Evolutionary conservation across 2,888 invertebrate species (phyloP).

Genomic region (Acanthococcus lagerstroemiae): DNA sequence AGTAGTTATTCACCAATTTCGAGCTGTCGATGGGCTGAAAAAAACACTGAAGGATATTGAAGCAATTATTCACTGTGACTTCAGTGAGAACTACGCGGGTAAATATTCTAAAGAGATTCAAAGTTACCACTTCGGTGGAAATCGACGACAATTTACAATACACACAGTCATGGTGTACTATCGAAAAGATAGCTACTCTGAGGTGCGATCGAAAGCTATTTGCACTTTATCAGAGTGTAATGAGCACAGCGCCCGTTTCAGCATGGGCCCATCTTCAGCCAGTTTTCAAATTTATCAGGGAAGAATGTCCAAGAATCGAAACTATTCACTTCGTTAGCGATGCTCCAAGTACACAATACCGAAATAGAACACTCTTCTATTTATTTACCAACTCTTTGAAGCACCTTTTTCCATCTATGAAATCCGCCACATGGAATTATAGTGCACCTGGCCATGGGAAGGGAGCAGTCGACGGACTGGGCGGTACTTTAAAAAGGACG

Average conservation of each 20-base stretch:
- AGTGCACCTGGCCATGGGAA: constrained; percentile 40
- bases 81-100: background rate
- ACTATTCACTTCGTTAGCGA: background rate
- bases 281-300: constrained; percentile 33
- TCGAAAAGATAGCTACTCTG: background rate
- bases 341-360: constrained; percentile 37
- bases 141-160: constrained; percentile 14
- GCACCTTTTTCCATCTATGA: background rate
- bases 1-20: background rate
- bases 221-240: constrained; percentile 40
- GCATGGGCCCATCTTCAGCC: constrained; percentile 42
- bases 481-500: constrained; percentile 38
- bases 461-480: constrained; percentile 40
- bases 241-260: constrained; percentile 40
- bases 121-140: constrained; percentile 20
- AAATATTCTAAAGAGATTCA: constrained; percentile 6
- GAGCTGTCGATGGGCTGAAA: background rate
- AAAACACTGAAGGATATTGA: background rate
- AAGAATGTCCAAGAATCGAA: background rate
- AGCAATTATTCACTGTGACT: background rate
- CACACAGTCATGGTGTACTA: constrained; percentile 21
- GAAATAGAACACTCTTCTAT: constrained; percentile 37
- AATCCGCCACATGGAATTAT: constrained; percentile 36
- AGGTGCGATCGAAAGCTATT: constrained; percentile 33
- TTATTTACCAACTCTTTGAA: background rate